Conservation (phyloP, 2,797 vertebrate species). For the Danio kyathit region DNA sequence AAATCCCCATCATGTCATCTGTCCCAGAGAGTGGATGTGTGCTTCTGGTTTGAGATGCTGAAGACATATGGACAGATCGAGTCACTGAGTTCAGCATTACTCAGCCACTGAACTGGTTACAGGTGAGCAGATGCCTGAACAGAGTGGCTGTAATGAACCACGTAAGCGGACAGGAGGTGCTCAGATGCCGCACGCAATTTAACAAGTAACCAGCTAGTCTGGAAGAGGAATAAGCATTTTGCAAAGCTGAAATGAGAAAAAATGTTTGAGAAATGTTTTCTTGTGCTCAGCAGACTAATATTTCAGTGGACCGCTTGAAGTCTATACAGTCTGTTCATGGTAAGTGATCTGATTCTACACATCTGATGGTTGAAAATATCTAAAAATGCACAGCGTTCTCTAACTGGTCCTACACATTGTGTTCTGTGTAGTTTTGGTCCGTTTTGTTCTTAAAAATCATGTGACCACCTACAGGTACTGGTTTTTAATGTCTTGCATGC, state of each 20-base stretch:
- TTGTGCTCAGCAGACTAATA: neutral
- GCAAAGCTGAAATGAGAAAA: neutral
- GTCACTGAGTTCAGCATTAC: conserved; percentile 19
- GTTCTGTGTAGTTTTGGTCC: no score
- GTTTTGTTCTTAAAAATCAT: no score
- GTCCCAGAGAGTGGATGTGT: conserved; percentile 31
- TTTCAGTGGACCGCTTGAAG: no score
- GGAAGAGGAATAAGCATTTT: conserved; percentile 2
- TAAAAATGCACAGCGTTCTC: no score
- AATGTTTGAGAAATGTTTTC: conserved; percentile 4
- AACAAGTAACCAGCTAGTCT: conserved; percentile 36
- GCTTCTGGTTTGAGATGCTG: neutral
- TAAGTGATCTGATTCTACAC: no score
- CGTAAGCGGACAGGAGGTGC: conserved; percentile 25
- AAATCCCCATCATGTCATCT: conserved; percentile 25
- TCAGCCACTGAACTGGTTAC: conserved; percentile 22
- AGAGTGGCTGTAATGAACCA: conserved; percentile 29
- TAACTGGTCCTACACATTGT: no score
- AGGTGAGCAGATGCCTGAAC: conserved; percentile 36
- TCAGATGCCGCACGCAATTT: conserved; percentile 11
- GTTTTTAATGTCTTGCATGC: no score
- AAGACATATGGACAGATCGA: conserved; percentile 24
- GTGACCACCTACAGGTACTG: no score
- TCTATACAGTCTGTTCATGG: no score
- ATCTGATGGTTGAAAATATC: no score